Evolutionary conservation across 2,797 vertebrate genomes (phyloP), one percentile per base, ranked within the genome.

Genomic region (Chaetodon trifasciatus): DNA sequence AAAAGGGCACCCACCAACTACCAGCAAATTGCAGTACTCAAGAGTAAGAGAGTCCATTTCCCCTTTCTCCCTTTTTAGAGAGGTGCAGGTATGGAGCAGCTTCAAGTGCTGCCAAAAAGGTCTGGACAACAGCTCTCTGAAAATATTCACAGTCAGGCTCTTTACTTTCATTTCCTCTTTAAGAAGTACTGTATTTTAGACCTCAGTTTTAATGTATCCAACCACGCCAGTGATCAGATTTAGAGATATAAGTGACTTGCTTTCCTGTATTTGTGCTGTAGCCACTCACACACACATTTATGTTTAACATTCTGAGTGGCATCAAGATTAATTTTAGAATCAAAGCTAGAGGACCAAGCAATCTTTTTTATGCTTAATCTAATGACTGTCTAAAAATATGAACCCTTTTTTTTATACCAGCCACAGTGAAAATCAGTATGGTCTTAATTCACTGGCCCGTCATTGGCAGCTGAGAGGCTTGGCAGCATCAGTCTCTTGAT

Each of bases 41-140:
- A 23, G 28, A 58, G 6, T 52, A 44, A 67, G 60, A 81, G 76
- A 50, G 79, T 87, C 84, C 74, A 86, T 88, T 91, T 86, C 82
- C 83, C 62, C 76, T 67, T 82, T 85, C 39, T 72, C 50, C n/a
- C 9, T 57, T 70, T 89, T 81, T 46, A 60, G 56, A 72, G 44
- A 53, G 70, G 40, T 16, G 35, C 66, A 64, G 39, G 73, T 82
- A 84, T 55, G 53, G 77, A 77, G 85, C 68, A 8, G 68, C 42
- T 71, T 83, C 70, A 76, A 87, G 74, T 82, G 83, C 56, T 79
- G 64, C 42, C 73, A 79, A 64, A 82, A 78, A 79, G 46, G 40
- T 82, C 61, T 55, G 23, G 32, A 61, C 46, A 71, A 58, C 70
- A 69, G 62, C 62, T 80, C 60, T 67, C 75, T 76, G 65, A 76